These are phyloP conservation scores for Lasiurus cinereus DNA, from an alignment of 2,113 vertebrate species.

Conservation along the genomic window DNA sequence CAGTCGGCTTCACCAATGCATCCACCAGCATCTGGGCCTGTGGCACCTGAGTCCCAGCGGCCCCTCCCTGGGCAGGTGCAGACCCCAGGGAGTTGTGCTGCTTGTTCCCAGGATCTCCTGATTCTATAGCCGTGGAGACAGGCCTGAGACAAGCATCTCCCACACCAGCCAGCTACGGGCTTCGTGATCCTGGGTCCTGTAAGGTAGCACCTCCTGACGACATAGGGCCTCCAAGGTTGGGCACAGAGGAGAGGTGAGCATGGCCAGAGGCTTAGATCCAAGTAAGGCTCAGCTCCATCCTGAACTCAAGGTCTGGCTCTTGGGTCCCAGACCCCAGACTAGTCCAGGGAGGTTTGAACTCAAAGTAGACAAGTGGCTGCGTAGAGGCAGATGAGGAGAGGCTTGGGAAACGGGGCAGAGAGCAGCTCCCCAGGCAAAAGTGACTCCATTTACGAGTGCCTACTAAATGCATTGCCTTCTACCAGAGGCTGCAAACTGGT, in stretches of 20 bases:
- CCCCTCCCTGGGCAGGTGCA: not conserved
- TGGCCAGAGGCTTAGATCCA: not conserved
- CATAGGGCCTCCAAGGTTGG: not conserved
- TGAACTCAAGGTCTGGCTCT: not conserved
- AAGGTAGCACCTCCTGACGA: not conserved
- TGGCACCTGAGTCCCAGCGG: not conserved
- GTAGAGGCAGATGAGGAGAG: not conserved
- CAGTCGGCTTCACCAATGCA: not conserved
- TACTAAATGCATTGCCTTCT: not conserved
- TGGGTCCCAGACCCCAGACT: not conserved
- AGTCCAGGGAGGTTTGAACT: not conserved
- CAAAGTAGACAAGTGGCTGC: not conserved
- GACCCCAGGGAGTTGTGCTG: conserved; percentile 15
- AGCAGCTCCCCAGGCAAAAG: not conserved
- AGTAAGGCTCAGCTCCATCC: not conserved
- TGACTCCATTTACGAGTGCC: not conserved
- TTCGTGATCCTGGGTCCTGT: not conserved
- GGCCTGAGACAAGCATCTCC: not conserved
- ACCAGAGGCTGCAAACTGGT: not conserved
- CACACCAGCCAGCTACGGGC: not conserved
- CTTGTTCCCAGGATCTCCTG: conserved; percentile 15
- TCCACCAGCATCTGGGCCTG: not conserved
- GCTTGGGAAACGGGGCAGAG: not conserved
- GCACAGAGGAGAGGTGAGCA: not conserved
- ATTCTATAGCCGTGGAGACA: not conserved